A percentile compares a stretch with the other conserved stretches of the same genome.
phyloP scores from a whole-genome alignment of 2,797 vertebrate species.

The Thaleichthys pacificus region DNA sequence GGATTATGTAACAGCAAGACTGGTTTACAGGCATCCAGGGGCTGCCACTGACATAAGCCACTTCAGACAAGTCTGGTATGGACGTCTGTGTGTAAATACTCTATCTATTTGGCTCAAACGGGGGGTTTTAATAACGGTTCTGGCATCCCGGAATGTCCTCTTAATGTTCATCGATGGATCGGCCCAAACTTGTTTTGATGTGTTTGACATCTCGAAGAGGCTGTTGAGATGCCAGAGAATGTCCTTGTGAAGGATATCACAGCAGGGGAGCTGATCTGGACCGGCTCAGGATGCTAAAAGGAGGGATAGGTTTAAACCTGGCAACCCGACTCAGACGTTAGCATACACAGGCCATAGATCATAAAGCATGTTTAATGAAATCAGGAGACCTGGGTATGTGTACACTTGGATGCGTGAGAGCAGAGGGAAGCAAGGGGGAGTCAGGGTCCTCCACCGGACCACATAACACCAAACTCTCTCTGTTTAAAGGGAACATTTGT shows the following conservation, averaged over 20 bases:
- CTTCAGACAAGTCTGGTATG: slow-evolving; percentile 34
- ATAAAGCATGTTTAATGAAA: slow-evolving; percentile 37
- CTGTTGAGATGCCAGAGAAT: slow-evolving; percentile 4
- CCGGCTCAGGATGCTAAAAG: slow-evolving; percentile 21
- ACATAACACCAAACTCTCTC: slow-evolving; percentile 17
- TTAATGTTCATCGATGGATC: not conserved
- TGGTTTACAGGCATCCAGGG: slow-evolving; percentile 31
- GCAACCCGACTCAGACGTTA: slow-evolving; percentile 25
- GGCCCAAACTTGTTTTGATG: not conserved
- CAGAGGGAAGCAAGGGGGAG: slow-evolving; percentile 25
- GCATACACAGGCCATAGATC: slow-evolving; percentile 39
- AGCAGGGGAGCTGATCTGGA: slow-evolving; percentile 27
- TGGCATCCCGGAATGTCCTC: slow-evolving; percentile 25
- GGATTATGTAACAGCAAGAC: slow-evolving; percentile 29
- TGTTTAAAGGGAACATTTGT: slow-evolving; percentile 58
- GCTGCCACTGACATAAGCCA: slow-evolving; percentile 31
- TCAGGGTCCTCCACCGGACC: slow-evolving; percentile 11
- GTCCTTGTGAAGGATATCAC: slow-evolving; percentile 18
- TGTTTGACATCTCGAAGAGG: slow-evolving; percentile 3
- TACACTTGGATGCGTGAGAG: slow-evolving; percentile 17
- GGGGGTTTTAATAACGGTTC: slow-evolving; percentile 34
- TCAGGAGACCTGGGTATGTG: slow-evolving; percentile 19
- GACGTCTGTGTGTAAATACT: slow-evolving; percentile 30
- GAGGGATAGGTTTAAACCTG: slow-evolving; percentile 27
- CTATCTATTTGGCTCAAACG: slow-evolving; percentile 28